These are phyloP conservation scores for Linyphia triangularis DNA, from an alignment of 2,888 invertebrate species.

Conservation along the genomic window DNA sequence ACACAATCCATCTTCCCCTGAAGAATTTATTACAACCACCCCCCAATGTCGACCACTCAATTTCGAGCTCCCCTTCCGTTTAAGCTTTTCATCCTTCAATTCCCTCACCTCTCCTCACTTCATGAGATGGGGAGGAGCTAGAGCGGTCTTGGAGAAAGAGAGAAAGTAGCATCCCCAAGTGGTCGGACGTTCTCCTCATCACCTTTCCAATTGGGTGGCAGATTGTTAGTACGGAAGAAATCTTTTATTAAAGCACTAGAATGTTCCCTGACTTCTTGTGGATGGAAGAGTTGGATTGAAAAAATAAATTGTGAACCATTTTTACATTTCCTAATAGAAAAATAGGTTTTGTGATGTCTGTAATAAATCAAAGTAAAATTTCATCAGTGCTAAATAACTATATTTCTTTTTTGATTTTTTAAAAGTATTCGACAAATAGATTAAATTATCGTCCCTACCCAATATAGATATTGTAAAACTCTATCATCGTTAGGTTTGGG, in stretches of 20 bases:
- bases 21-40: neutral
- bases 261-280: constrained; percentile 32
- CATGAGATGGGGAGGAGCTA: neutral
- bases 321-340: constrained; percentile 5
- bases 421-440: no score
- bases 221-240: constrained; percentile 53
- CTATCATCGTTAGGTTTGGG: no score
- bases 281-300: constrained; percentile 27
- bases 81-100: constrained; percentile 38
- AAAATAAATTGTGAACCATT: constrained; percentile 1
- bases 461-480: no score
- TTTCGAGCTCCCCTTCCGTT: constrained; percentile 47
- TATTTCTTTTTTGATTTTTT: no score
- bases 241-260: constrained; percentile 43
- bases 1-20: neutral
- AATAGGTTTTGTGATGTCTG: no score
- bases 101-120: neutral
- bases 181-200: constrained; percentile 42
- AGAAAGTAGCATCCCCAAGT: neutral
- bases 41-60: constrained; percentile 42
- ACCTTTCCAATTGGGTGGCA: constrained; percentile 45
- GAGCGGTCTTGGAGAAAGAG: neutral
- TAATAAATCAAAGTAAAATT: no score
- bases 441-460: no score
- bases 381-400: no score